phyloP scores from a whole-genome alignment of 2,888 invertebrate species.

The Podabrus alpinus region DNA sequence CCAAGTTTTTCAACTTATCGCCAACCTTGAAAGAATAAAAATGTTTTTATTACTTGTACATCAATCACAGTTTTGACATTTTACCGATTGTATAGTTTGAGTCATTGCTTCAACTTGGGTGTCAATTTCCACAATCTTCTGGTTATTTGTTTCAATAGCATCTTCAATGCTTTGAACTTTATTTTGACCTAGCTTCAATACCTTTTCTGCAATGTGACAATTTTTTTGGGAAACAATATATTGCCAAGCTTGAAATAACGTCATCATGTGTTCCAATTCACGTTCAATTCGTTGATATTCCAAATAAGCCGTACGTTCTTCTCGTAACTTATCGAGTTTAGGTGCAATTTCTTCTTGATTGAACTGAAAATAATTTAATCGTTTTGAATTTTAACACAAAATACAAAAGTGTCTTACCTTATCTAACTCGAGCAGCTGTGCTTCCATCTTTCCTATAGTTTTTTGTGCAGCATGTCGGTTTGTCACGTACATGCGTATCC shows the following conservation, averaged over 20 bases:
- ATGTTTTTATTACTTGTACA: not conserved
- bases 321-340: slow-evolving; percentile 80
- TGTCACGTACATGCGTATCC: too few relatives aligned
- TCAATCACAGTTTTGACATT: slow-evolving; percentile 32
- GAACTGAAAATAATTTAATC: slow-evolving; percentile 55
- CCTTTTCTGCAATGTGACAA: slow-evolving; percentile 39
- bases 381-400: not conserved
- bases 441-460: slow-evolving; percentile 91
- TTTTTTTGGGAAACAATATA: slow-evolving; percentile 57
- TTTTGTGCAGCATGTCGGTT: slow-evolving; percentile 87
- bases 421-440: slow-evolving; percentile 84
- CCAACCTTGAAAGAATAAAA: slow-evolving; percentile 62
- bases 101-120: slow-evolving; percentile 67
- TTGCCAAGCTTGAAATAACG: slow-evolving; percentile 75
- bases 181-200: slow-evolving; percentile 41
- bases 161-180: slow-evolving; percentile 50
- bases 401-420: slow-evolving; percentile 59
- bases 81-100: slow-evolving; percentile 68
- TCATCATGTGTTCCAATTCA: slow-evolving; percentile 80
- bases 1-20: slow-evolving; percentile 65
- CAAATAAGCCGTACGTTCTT: slow-evolving; percentile 81
- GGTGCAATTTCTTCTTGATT: slow-evolving; percentile 89
- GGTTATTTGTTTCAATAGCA: slow-evolving; percentile 60
- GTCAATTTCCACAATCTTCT: slow-evolving; percentile 60
- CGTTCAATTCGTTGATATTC: slow-evolving; percentile 86